Evolutionary conservation across 2,888 invertebrate species (phyloP).

Genomic region (Heliothis peltigera): DNA sequence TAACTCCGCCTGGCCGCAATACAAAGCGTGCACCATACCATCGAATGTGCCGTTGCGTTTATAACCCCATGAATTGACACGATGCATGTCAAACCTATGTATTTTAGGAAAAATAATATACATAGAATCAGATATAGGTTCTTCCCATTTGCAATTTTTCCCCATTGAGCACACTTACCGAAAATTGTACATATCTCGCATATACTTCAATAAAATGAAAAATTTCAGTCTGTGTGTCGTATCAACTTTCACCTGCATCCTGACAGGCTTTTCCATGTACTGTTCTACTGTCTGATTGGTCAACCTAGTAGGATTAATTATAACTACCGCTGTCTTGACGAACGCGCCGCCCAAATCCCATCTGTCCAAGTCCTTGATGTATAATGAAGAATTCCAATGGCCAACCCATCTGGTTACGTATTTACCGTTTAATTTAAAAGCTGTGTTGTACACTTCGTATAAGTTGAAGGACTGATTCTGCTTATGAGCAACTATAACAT

Average conservation of each 20-base stretch:
- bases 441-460: conserved; percentile 89
- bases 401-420: conserved; percentile 86
- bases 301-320: conserved; percentile 71
- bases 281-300: conserved; percentile 82
- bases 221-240: conserved; percentile 92
- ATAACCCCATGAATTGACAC: conserved; percentile 92
- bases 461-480: conserved; percentile 67
- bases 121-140: too few species aligned
- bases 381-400: conserved; percentile 77
- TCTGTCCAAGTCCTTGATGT: conserved; percentile 78
- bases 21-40: conserved; percentile 91
- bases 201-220: conserved; percentile 87
- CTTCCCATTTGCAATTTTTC: too few species aligned
- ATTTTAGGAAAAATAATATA: not conserved
- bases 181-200: conserved; percentile 92
- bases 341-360: conserved; percentile 89
- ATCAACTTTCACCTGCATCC: conserved; percentile 88
- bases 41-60: conserved; percentile 91
- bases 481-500: conserved; percentile 77
- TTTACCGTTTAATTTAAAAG: conserved; percentile 86
- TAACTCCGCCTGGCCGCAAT: conserved; percentile 90
- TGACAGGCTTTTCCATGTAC: conserved; percentile 79
- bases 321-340: conserved; percentile 89
- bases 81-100: conserved; percentile 79
- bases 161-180: conserved; percentile 84